Base-by-base conservation (phyloP, 2,113 vertebrate genomes). In the Cromileptes altivelis region DNA sequence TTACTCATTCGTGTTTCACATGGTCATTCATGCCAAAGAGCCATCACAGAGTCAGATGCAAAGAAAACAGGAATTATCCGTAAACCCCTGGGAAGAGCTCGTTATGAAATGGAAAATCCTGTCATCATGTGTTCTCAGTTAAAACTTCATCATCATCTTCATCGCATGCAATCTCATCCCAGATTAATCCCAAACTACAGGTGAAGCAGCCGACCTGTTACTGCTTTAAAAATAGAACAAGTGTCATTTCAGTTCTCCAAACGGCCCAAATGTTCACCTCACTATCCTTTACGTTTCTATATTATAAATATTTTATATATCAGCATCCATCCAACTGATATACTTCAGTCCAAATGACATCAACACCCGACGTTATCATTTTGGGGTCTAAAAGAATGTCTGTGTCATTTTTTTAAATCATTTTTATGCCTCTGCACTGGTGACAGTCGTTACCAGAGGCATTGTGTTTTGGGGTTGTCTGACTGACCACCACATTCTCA, bases 1-100 rank as follows among this genome's bases (percentile, higher is more conserved):
- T 76, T 55, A 85, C 49, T 75, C 67, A 52, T 69, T 86, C 57
- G 61, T 53, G 73, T 53, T 90, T 81, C 77, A 58, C 37, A n/a
- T 60, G 15, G 33, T 47, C 3, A 7, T 14, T 40, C 4, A 47
- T 33, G 77, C 83, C 80, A 85, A 81, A 80, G 70, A 80, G 17
- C 63, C 37, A 33, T 80, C 67, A 69, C 12, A 19, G 70, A 60
- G 17, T 80, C 1, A 8, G 27, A 89, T 18, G 42, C 73, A 77
- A 55, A 47, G 25, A 78, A 83, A 80, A 84, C 75, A 1, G 53
- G 73, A 86, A 64, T 60, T 27, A 60, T 27, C 27, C 53, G 21
- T 1, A 33, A n/a, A 13, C 6, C 15, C 37, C 4, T 15, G 23
- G 13, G 6, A 58, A 61, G 13, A 68, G 23, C 30, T 70, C 49